Percentiles rank a stretch among this genome's conserved stretches.
Conservation (phyloP, 2,888 invertebrate species). For the Polydrusus cervinus region DNA sequence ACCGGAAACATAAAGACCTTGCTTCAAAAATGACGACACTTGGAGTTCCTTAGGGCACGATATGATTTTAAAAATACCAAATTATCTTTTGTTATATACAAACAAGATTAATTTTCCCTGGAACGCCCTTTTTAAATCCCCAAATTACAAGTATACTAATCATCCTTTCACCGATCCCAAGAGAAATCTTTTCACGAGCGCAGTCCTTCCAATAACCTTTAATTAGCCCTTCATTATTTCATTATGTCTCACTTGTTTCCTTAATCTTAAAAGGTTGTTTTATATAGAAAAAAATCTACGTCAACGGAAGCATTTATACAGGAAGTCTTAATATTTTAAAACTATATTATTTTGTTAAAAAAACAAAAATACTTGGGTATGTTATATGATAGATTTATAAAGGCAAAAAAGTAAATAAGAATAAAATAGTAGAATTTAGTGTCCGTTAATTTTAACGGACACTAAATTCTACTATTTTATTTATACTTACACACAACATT, state of each 20-base stretch:
- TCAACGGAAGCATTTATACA: background rate
- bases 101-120: background rate
- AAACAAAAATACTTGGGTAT: no score
- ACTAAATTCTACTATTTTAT: no score
- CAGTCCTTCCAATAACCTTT: background rate
- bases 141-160: background rate
- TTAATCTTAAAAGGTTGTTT: background rate
- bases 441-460: no score
- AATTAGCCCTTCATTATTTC: conserved; percentile 7
- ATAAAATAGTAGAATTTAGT: no score
- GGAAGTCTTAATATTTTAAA: background rate
- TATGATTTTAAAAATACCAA: background rate
- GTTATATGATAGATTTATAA: no score
- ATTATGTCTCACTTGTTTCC: background rate
- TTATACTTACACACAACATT: no score
- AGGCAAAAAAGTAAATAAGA: no score
- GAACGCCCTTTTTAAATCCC: background rate
- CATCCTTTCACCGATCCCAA: background rate
- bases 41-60: background rate
- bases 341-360: no score
- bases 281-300: background rate
- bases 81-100: conserved; percentile 2
- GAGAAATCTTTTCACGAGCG: background rate
- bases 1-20: no score
- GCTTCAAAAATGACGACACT: no score